phyloP scores from a whole-genome alignment of 2,797 vertebrate genomes.

The Podarcis siculus region DNA sequence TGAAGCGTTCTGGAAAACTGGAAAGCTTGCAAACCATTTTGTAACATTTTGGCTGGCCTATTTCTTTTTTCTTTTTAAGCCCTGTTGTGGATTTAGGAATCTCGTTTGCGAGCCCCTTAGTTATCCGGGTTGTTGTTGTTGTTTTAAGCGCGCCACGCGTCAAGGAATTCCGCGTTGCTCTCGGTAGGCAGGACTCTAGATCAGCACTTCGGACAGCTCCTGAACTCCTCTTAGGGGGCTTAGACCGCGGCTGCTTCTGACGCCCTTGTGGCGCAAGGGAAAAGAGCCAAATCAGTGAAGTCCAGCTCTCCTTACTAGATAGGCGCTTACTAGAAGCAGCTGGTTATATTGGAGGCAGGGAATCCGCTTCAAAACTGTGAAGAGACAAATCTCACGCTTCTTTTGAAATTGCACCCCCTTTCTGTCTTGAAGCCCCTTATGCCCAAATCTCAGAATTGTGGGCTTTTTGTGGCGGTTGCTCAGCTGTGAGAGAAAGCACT shows the following conservation, averaged over 20 bases:
- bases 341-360: not conserved
- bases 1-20: too few relatives aligned
- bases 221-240: too few relatives aligned
- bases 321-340: not conserved
- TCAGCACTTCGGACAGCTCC: slow-evolving; percentile 5
- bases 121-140: not conserved
- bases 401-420: not conserved
- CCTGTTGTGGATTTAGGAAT: too few relatives aligned
- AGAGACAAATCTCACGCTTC: not conserved
- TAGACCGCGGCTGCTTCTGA: not conserved
- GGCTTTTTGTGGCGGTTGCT: not conserved
- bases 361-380: not conserved
- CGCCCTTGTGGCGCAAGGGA: not conserved
- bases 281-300: not conserved
- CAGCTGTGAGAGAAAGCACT: not conserved
- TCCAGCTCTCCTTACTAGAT: not conserved
- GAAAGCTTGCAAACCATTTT: too few relatives aligned
- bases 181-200: not conserved
- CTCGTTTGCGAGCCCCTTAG: not conserved
- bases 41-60: too few relatives aligned
- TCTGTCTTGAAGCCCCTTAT: not conserved
- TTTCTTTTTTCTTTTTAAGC: too few relatives aligned
- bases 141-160: too few relatives aligned
- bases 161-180: not conserved
- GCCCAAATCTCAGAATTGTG: not conserved